Base-by-base conservation (phyloP, 2,797 vertebrate species). In the Lithobates pipiens region DNA sequence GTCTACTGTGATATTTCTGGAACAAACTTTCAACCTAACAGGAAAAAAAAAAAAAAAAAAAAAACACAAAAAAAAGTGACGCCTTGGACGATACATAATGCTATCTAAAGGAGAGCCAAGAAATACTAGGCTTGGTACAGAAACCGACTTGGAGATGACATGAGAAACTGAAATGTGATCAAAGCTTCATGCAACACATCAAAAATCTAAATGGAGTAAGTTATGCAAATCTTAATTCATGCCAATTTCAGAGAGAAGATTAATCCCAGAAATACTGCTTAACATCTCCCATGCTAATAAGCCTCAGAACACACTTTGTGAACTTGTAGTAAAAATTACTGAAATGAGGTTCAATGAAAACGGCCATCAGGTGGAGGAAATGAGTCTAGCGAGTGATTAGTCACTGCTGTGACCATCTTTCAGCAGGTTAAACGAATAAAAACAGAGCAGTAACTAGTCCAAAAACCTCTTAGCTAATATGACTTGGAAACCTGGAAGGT, bases 11-110 rank as follows among this genome's bases (percentile, higher is more conserved):
- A 89, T 97, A 97, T 92, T 97, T 97, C 95, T 97, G 96, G 93
- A 97, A 97, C 92, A 97, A 94, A 93, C 96, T 97, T 93, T 97
- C 96, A 94, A 97, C 96, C 96, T 97, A 88, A 91, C 92, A 89
- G 92, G 89, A 42, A 69, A 18, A 36, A 89, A 42, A 69, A 10
- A 36, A 89, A 93, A 89, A 63, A 39, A 9, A 67, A 94, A 0
- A 91, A 87, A n/a, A n/a, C n/a, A n/a, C n/a, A 63, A 39, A 9
- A 67, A 94, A 0, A 91, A 87, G 73, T 36, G 65, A 85, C 32
- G 74, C 32, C 42, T 39, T 11, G 50, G 21, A 68, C 29, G 61
- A 57, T 11, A 16, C 32, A 36, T 15, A 65, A 67, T 67, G 25
- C 10, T 5, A 67, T 29, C 65, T 67, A 67, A 11, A 39, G 29